phyloP scores from a whole-genome alignment of 2,113 vertebrate genomes.

The Malurus cyaneus region DNA sequence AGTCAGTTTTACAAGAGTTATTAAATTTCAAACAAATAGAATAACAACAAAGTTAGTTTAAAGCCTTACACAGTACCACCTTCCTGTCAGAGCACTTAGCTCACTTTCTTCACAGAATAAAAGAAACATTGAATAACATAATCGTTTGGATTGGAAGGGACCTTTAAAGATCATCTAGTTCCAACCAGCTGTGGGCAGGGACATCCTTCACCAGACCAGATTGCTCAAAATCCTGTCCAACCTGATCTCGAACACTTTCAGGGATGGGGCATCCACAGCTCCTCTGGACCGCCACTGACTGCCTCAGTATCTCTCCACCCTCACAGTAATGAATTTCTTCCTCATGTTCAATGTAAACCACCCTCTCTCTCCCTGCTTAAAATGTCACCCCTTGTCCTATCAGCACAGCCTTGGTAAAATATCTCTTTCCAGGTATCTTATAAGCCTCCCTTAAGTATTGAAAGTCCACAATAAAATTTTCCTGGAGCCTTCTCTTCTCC shows the following conservation, averaged over 20 bases:
- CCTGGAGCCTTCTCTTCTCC: not conserved
- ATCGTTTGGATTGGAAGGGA: not conserved
- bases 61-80: not conserved
- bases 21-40: not conserved
- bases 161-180: not conserved
- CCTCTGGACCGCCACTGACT: not conserved
- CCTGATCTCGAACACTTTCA: not conserved
- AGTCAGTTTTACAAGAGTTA: not conserved
- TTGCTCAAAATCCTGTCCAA: not conserved
- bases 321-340: not conserved
- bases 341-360: not conserved
- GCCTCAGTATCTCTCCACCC: not conserved
- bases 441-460: not conserved
- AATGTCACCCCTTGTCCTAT: not conserved
- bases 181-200: not conserved
- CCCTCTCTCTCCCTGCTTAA: not conserved
- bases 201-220: not conserved
- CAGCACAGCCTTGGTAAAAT: not conserved
- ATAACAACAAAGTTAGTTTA: not conserved
- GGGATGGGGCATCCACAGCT: not conserved
- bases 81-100: not conserved
- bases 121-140: not conserved
- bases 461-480: not conserved
- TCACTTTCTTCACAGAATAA: not conserved
- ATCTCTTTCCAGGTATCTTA: not conserved